Base-by-base conservation (phyloP, 2,113 vertebrate species). In the Epinephelus moara region DNA sequence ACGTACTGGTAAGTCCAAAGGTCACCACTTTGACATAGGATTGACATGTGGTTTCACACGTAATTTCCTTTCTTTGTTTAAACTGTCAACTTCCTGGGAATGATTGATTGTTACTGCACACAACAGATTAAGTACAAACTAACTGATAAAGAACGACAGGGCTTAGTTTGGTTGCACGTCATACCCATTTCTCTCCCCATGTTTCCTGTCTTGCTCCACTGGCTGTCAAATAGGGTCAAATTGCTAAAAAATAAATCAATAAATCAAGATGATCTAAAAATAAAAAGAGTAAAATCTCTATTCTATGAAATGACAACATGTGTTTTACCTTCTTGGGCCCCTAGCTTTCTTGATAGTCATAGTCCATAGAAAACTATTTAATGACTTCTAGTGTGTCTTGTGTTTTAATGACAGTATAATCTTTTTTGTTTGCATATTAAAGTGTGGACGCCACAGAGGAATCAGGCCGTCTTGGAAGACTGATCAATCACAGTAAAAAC, bases 401-500 rank as follows among this genome's bases (percentile, higher is more conserved):
- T 56, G 23, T 52, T 64, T 52, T 47, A 7, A 4, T 56, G 7
- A 68, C 49, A 18, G 12, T 30, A 37, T 30, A 37, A 37, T n/a
- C 27, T 64, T 19, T n/a, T 78, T 27, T 47, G 1, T 70, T 61
- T 30, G 15, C 14, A 0, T 33, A 11, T 60, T 64, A 23, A 89
- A 99, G 98, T 61, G 97, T 99, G 64, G 98, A 99, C 21, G 98
- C 97, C 11, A 99, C 98, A 0, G 94, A 95, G 56, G 98, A 99
- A 93, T 97, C 96, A 0, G 87, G 86, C 15, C 97, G 97, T 8
- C 94, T 98, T 19, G 98, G 98, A 0, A 93, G 98, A 53, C 94
- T 99, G 53, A 95, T 99, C 73, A 99, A 99, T 82, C 98, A 99
- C 95, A 99, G 98, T 90, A 99, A 99, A 87, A 96, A 87, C 33